phyloP scores from a whole-genome alignment of 64 coral and sea anemone species.

The Hydrozoanthus tunicans region DNA sequence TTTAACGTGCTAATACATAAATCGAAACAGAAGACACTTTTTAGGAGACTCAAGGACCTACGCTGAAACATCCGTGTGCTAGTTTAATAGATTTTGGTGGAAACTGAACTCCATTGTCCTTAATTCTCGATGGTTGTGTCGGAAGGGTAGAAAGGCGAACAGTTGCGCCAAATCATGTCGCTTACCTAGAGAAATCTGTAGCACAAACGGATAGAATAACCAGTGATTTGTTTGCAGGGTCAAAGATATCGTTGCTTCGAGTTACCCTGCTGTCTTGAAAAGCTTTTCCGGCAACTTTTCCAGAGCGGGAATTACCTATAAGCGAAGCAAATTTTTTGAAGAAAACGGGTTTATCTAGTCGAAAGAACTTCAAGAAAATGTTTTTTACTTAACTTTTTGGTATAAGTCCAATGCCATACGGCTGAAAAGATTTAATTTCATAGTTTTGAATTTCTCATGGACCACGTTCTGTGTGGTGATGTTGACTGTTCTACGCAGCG shows the following conservation, averaged over 20 bases:
- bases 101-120: constrained; percentile 42
- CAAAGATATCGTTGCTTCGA: constrained; percentile 60
- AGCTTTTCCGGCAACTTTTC: constrained; percentile 36
- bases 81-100: background rate
- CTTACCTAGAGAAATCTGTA: constrained; percentile 11
- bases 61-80: constrained; percentile 40
- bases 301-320: constrained; percentile 4
- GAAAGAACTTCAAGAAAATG: background rate
- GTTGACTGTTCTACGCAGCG: constrained; percentile 1
- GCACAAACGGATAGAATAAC: constrained; percentile 22
- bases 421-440: constrained; percentile 6
- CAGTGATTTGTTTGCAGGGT: constrained; percentile 63
- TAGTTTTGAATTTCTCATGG: constrained; percentile 25
- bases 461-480: constrained; percentile 26
- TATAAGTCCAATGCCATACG: background rate
- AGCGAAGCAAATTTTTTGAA: background rate
- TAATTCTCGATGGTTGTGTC: constrained; percentile 6
- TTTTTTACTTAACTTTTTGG: background rate
- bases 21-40: background rate
- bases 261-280: constrained; percentile 26
- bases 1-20: background rate
- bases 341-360: background rate
- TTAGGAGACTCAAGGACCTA: constrained; percentile 1
- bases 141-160: background rate
- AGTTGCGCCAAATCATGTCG: background rate